Conservation (phyloP, 2,797 vertebrate genomes). For the Avahi laniger region DNA sequence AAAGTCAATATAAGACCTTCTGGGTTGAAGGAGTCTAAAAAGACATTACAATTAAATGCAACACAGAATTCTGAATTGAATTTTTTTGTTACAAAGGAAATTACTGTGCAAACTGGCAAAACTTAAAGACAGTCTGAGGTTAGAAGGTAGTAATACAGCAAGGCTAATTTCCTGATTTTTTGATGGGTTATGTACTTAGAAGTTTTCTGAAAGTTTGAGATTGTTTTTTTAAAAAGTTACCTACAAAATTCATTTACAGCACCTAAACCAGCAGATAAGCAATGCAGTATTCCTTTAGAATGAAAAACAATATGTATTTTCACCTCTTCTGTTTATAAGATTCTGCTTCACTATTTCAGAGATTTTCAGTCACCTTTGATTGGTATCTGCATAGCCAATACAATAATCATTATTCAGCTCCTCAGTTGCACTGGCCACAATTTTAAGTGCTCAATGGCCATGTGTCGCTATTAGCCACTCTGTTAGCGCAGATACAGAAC, state of each 20-base stretch:
- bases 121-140: background rate
- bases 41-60: conserved; percentile 33
- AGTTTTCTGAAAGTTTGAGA: background rate
- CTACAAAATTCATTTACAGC: conserved; percentile 24
- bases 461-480: background rate
- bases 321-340: background rate
- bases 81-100: conserved; percentile 25
- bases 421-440: background rate
- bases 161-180: conserved; percentile 45
- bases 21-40: conserved; percentile 10
- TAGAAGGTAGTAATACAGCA: background rate
- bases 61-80: background rate
- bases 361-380: background rate
- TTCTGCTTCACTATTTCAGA: background rate
- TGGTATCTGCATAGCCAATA: background rate
- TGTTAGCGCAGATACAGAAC: background rate
- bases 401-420: background rate
- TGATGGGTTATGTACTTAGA: background rate
- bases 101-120: conserved; percentile 19
- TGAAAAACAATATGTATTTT: background rate
- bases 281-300: conserved; percentile 27
- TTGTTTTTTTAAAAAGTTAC: background rate
- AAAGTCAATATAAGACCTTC: conserved; percentile 7
- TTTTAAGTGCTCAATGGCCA: conserved; percentile 35
- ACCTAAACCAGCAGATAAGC: conserved; percentile 16